Base-by-base conservation (phyloP, 2,113 vertebrate genomes). In the Tragulus kanchil region DNA sequence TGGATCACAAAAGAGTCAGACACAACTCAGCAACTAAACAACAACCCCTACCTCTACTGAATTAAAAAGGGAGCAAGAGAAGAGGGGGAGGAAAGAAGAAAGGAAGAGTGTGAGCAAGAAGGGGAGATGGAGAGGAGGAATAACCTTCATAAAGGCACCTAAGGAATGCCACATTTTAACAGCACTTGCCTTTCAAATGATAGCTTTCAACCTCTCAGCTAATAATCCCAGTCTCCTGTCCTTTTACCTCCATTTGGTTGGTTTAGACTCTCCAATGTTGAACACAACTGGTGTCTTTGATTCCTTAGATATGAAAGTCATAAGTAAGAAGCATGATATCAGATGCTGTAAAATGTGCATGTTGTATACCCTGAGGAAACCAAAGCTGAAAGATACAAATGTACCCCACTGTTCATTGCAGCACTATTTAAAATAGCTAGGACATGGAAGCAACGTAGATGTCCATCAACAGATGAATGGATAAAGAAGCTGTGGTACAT, bases 11-110 rank as follows among this genome's bases (percentile, higher is more conserved):
- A 73, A 45, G 69, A 73, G 21, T 6, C 42, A 36, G 45, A 73
- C 42, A 73, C 0, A 2, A 73, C 6, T 73, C 25, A 3, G 42
- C 0, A 0, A 42, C 69, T 73, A 73, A 73, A 45, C 42, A 73
- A 45, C 21, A 25, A 84, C 15, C 23, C 1, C 26, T 52, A 90
- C 25, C 31, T 91, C n/a, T 25, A 25, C 5, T 56, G 42, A 89
- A 58, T 31, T 54, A 54, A 87, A 52, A 36, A 85, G n/a, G 23
- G 42, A 69, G 56, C 77, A 83, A 3, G 25, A 62, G 9, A 67
- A 65, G 19, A 3, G 12, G 21, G 59, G 42, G 28, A 93, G 3
- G 6, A 3, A 13, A 79, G 65, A 83, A 86, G 25, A 0, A 64
- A 36, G 31, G 52, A 23, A 48, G 45, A 42, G 45, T 85, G 28